Base-by-base conservation (phyloP, 92 coral and sea anemone genomes). In the Epizoanthus rinbou region DNA sequence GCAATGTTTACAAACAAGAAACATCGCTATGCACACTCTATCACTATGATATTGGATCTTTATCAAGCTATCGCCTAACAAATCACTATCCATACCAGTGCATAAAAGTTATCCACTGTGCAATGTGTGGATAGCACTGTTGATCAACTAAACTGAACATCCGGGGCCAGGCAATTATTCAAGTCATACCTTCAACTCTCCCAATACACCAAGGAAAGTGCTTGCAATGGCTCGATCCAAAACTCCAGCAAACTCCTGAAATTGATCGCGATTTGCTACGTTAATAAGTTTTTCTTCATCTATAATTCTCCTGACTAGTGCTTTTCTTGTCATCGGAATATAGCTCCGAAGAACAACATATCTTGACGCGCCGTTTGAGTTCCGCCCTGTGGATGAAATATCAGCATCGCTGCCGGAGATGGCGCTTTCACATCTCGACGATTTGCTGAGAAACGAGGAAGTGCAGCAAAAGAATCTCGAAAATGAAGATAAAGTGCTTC, bases 291-390 rank as follows among this genome's bases (percentile, higher is more conserved):
- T 79, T 23, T 88, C 90, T 50, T 93, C 93, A 71, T 93, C 93
- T 88, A 91, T 75, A 57, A 93, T 87, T 87, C 90, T 80, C 28
- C 90, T 87, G 19, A 90, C 90, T 35, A 93, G 85, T 1, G 98
- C 94, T 56, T 87, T 91, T 65, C 95, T 87, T 16, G 98, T 93
- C 98, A 93, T 93, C 0, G 98, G 98, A 35, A 93, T 90, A 65
- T 86, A 93, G 33, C 88, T 93, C 0, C 92, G 93, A 47, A 91
- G 89, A 17, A 93, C 94, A 57, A 84, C 78, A 83, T 93, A 93
- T 73, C 89, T 90, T 35, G 91, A 79, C 23, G 73, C 57, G n/a
- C 65, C 88, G 50, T 31, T 23, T 53, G 69, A 14, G 45, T 35
- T 33, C 19, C 75, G 35, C 35, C 21, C 39, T 21, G 23, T 19